Conservation (phyloP, 2,888 invertebrate species). For the Netelia inedita region DNA sequence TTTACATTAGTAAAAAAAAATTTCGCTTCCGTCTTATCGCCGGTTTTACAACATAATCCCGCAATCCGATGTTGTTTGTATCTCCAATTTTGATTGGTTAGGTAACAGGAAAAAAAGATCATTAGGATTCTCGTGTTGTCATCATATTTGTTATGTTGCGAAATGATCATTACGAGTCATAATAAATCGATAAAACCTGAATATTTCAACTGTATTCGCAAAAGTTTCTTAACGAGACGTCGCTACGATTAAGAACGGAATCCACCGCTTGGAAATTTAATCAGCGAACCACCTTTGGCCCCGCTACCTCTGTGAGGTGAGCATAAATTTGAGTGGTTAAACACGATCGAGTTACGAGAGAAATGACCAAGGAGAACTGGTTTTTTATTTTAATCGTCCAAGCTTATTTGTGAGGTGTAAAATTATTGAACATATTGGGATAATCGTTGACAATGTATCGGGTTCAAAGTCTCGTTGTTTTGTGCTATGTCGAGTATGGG, state of each 20-base stretch:
- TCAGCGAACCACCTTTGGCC: conserved; percentile 48
- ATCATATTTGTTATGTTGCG: too few relatives aligned
- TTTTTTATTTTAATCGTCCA: conserved; percentile 21
- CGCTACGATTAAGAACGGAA: not conserved
- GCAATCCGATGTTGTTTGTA: too few relatives aligned
- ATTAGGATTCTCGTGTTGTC: too few relatives aligned
- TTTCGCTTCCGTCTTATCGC: too few relatives aligned
- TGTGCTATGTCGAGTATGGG: not conserved
- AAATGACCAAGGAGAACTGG: conserved; percentile 37
- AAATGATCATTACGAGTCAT: too few relatives aligned
- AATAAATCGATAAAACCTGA: too few relatives aligned
- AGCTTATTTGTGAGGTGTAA: not conserved
- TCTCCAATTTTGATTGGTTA: too few relatives aligned
- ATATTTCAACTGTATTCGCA: too few relatives aligned
- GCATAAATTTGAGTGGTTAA: conserved; percentile 35
- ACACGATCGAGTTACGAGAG: conserved; percentile 4
- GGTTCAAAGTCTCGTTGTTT: not conserved
- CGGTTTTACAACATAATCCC: too few relatives aligned
- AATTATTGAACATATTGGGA: conserved; percentile 1
- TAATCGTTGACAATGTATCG: not conserved
- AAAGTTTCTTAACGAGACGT: not conserved
- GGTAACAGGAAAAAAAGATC: too few relatives aligned
- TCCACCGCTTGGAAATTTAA: conserved; percentile 29
- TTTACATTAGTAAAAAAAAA: too few relatives aligned
- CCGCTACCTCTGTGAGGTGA: conserved; percentile 15